Evolutionary conservation across 2,113 vertebrate genomes (phyloP), one percentile per base, ranked within the genome.

Genomic region (Plectropomus leopardus): DNA sequence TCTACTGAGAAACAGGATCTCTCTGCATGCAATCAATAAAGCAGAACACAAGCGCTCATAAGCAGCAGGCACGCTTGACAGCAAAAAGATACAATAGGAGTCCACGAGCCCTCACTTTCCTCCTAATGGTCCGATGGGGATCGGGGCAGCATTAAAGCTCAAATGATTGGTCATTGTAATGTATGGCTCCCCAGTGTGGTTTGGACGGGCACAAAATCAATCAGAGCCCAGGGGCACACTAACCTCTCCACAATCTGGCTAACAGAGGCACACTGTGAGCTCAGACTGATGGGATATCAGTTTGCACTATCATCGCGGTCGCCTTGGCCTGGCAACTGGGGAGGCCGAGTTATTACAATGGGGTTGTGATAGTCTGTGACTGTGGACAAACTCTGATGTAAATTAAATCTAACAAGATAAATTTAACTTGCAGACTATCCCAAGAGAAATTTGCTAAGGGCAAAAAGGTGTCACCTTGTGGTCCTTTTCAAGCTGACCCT

Each of bases 201-300:
- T 87, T 81, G 82, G 86, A 90, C 86, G 80, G 83, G 74, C 86
- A 80, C 72, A 79, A 89, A 92, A 91, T 93, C 88, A 90, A 92
- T 90, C 11, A 32, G 84, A 83, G 78, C 80, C 70, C 66, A 59
- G 83, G 88, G 89, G 83, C 86, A 79, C 76, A 84, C 77, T 72
- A 83, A 83, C 84, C 72, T 84, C 63, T 85, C 61, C 26, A 17
- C 78, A 78, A 76, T 84, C 85, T 77, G 76, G 73, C 87, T 71
- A 83, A 84, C 58, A 0, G 79, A 71, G 55, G 58, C 67, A 26
- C 70, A 28, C 34, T 40, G 61, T 17, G 72, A 68, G 84, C 71
- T 74, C 47, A 59, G 86, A 76, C 72, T 40, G 83, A 80, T 80
- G 78, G 64, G 78, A 77, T 81, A 85, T 88, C 84, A 48, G 78